Percentiles rank a stretch among this genome's conserved stretches.
Conservation (phyloP, 2,113 vertebrate species). For the Tupaia chinensis region DNA sequence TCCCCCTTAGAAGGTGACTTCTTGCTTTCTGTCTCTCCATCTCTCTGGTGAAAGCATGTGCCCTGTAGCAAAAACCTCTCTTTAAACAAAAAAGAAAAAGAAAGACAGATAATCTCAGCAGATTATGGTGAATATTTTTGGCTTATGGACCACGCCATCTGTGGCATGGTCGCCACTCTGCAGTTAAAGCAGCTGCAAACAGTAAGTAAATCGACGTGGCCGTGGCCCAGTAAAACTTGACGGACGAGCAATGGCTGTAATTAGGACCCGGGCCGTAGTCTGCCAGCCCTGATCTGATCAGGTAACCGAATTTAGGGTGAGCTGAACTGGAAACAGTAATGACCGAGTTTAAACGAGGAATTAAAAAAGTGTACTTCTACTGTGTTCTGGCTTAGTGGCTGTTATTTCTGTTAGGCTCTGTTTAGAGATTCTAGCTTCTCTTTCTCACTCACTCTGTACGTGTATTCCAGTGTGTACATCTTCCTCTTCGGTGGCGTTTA, state of each 20-base stretch:
- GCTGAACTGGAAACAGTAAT: not conserved
- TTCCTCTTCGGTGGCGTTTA: not conserved
- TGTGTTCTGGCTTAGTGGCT: not conserved
- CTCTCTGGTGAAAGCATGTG: too few relatives aligned
- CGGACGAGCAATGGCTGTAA: not conserved
- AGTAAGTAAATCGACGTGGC: not conserved
- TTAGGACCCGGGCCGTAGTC: not conserved
- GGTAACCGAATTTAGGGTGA: not conserved
- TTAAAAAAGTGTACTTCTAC: not conserved
- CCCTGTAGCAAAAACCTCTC: too few relatives aligned
- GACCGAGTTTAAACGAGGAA: not conserved
- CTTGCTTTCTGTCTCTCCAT: too few relatives aligned
- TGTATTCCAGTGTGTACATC: not conserved
- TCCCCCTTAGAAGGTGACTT: too few relatives aligned
- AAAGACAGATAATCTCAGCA: not conserved
- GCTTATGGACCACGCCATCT: not conserved
- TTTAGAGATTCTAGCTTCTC: not conserved
- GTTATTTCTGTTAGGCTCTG: not conserved
- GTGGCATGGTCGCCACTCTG: not conserved
- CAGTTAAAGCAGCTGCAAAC: not conserved
- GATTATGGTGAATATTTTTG: not conserved
- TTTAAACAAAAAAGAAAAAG: too few relatives aligned
- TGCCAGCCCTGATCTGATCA: not conserved
- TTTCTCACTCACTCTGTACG: not conserved
- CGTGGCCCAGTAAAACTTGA: conserved; percentile 41